A percentile compares a stretch with the other conserved stretches of the same genome.
These are phyloP conservation scores for Hirundichthys speculiger DNA, from an alignment of 2,113 vertebrate genomes.

Conservation along the genomic window DNA sequence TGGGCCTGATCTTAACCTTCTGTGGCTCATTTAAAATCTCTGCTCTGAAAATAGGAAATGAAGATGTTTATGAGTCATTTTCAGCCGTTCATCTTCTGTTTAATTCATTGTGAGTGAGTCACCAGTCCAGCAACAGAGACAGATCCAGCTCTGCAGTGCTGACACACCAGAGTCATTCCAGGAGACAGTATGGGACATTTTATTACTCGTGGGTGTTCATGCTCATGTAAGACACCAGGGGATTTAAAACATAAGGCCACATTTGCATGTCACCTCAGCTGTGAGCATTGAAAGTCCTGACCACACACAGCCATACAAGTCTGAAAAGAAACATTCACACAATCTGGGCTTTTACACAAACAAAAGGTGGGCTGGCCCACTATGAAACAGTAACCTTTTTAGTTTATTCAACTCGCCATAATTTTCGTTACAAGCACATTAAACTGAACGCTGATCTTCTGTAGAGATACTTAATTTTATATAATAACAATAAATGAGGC, in stretches of 20 bases:
- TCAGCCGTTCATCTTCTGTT: constrained; percentile 16
- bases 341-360: neutral
- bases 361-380: neutral
- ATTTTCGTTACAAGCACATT: neutral
- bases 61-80: neutral
- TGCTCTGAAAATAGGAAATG: constrained; percentile 11
- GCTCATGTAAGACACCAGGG: constrained; percentile 27
- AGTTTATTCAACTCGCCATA: neutral
- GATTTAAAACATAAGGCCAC: constrained; percentile 29
- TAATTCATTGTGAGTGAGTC: constrained; percentile 5
- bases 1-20: neutral
- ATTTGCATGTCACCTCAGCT: constrained; percentile 9
- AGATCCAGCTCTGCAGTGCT: neutral
- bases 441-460: neutral
- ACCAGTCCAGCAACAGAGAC: neutral
- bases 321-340: neutral
- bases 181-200: constrained; percentile 17
- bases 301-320: neutral
- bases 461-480: neutral
- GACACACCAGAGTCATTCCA: constrained; percentile 1
- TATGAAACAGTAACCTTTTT: neutral
- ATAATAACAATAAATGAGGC: neutral
- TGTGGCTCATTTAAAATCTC: constrained; percentile 14
- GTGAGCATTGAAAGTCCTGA: too few species aligned
- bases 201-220: constrained; percentile 42